Conservation (phyloP, 2,113 vertebrate genomes). For the Bujurquina vittata region DNA sequence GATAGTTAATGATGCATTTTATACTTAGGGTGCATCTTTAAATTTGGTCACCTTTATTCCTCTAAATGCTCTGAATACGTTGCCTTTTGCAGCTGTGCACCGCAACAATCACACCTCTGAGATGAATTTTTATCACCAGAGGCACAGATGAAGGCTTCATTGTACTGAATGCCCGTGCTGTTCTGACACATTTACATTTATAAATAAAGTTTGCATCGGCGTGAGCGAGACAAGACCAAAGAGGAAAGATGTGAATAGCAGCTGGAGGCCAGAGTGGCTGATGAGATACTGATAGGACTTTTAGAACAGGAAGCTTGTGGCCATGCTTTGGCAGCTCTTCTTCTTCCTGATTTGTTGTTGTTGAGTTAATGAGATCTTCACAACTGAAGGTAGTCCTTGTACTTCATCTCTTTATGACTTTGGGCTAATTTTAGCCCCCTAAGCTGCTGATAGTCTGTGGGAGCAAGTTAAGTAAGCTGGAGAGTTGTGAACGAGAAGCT, state of each 20-base stretch:
- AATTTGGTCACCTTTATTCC: not conserved
- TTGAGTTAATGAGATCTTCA: slow-evolving; percentile 61
- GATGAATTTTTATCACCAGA: not conserved
- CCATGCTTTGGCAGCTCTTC: slow-evolving; percentile 6
- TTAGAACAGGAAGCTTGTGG: not conserved
- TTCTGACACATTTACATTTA: not conserved
- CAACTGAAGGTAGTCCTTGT: slow-evolving; percentile 33
- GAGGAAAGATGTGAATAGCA: not conserved
- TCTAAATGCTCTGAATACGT: not conserved
- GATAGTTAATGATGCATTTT: not conserved
- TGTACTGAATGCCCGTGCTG: not conserved
- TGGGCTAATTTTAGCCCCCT: slow-evolving; percentile 67
- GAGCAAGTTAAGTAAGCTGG: slow-evolving; percentile 58
- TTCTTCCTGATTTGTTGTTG: not conserved
- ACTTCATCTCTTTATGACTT: slow-evolving; percentile 5
- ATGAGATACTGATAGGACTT: slow-evolving; percentile 14
- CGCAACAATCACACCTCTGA: not conserved
- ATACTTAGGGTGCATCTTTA: not conserved
- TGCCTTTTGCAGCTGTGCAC: not conserved
- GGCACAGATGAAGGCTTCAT: not conserved
- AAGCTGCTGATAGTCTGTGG: slow-evolving; percentile 65
- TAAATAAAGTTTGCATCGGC: not conserved
- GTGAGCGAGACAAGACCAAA: not conserved
- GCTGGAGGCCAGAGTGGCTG: not conserved
- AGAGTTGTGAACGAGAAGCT: no score